Evolutionary conservation across 2,888 invertebrate genomes (phyloP).

Genomic region (Eupithecia pulchellata): DNA sequence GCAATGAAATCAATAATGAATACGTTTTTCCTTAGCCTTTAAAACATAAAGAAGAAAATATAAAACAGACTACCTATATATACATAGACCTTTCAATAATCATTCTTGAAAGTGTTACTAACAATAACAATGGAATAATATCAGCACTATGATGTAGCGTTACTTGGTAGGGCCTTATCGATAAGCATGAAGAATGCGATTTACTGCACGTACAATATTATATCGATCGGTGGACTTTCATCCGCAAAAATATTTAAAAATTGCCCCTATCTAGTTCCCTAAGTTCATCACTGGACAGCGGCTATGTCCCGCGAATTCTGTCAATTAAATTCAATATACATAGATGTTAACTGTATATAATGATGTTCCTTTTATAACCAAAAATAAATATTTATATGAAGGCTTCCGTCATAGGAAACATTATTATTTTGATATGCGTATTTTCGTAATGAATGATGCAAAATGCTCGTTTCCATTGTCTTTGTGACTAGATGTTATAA

Average conservation of each 20-base stretch:
- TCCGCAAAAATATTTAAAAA: neutral
- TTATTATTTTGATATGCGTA: neutral
- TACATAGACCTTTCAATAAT: neutral
- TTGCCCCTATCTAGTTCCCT: neutral
- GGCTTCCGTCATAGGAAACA: neutral
- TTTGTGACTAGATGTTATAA: slow-evolving; percentile 40
- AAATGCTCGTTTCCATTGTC: slow-evolving; percentile 33
- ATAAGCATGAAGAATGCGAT: slow-evolving; percentile 4
- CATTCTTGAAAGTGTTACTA: neutral
- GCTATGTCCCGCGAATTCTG: neutral
- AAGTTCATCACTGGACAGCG: slow-evolving; percentile 12
- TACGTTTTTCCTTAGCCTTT: neutral
- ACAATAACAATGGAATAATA: slow-evolving; percentile 11
- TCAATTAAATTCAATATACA: neutral
- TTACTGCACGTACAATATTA: slow-evolving; percentile 13
- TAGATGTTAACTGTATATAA: neutral
- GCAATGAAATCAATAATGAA: neutral
- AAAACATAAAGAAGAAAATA: neutral
- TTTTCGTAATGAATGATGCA: slow-evolving; percentile 27
- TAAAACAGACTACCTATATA: neutral
- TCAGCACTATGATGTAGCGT: slow-evolving; percentile 10
- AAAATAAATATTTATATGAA: neutral
- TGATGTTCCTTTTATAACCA: neutral
- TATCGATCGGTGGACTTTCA: neutral
- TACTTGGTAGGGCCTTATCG: slow-evolving; percentile 3